phyloP scores from a whole-genome alignment of 1,140 invertebrate genomes.

The Penaeus chinensis region DNA sequence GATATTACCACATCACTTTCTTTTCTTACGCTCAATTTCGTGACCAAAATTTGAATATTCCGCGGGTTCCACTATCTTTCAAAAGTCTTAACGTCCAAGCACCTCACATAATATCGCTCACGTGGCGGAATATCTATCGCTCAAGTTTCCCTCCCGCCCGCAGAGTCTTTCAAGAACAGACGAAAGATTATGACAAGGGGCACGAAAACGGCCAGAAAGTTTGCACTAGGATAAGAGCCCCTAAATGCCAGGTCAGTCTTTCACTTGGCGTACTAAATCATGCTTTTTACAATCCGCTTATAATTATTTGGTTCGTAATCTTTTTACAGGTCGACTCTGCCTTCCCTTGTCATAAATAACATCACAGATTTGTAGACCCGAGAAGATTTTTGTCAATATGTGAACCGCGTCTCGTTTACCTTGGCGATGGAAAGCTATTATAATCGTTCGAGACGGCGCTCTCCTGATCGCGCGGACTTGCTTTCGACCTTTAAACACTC shows the following conservation, averaged over 20 bases:
- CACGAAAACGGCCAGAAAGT: slow-evolving; percentile 21
- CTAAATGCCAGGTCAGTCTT: slow-evolving; percentile 57
- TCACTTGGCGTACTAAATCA: slow-evolving; percentile 57
- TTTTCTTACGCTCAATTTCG: slow-evolving; percentile 59
- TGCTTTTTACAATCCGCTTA: slow-evolving; percentile 53
- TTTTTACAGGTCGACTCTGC: slow-evolving; percentile 34
- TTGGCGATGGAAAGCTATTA: too few species aligned
- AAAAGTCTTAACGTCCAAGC: slow-evolving; percentile 10
- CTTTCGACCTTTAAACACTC: too few species aligned
- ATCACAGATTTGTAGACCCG: too few species aligned
- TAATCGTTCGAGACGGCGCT: too few species aligned
- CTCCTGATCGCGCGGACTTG: too few species aligned
- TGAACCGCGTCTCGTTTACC: too few species aligned
- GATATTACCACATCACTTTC: slow-evolving; percentile 60
- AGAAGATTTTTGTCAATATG: too few species aligned
- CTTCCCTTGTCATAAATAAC: slow-evolving; percentile 8
- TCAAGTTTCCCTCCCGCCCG: slow-evolving; percentile 5
- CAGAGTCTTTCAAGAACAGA: slow-evolving; percentile 36
- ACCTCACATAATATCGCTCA: slow-evolving; percentile 41
- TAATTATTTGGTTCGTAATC: slow-evolving; percentile 52
- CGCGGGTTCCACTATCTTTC: slow-evolving; percentile 45
- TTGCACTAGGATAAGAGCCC: slow-evolving; percentile 30
- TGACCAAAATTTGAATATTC: slow-evolving; percentile 61
- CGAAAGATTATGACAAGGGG: slow-evolving; percentile 57
- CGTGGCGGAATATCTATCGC: slow-evolving; percentile 7